Conservation (phyloP, 2,888 invertebrate species). For the Julus scandinavius region DNA sequence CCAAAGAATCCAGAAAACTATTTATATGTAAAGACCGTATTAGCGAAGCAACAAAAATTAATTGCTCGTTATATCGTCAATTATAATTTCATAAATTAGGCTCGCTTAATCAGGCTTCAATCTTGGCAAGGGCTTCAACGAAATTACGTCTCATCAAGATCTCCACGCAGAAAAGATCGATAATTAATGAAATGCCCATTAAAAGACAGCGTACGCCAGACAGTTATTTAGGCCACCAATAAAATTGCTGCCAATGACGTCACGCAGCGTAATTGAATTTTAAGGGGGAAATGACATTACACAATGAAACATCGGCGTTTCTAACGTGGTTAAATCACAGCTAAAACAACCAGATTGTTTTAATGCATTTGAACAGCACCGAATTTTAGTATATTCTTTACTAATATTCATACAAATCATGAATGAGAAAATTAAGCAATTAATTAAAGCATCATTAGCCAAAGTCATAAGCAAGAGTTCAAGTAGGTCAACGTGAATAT, state of each 20-base stretch:
- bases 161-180: neutral
- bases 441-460: neutral
- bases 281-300: conserved; percentile 18
- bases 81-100: conserved; percentile 41
- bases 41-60: neutral
- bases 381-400: too few relatives aligned
- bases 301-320: conserved; percentile 15
- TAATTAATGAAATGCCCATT: conserved; percentile 10
- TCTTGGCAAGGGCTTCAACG: neutral
- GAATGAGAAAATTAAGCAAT: neutral
- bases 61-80: conserved; percentile 19
- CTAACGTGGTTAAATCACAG: neutral
- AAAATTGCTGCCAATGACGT: conserved; percentile 8
- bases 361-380: neutral
- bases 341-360: neutral
- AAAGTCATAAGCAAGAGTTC: neutral
- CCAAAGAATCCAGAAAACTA: neutral
- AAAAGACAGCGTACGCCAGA: neutral
- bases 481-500: conserved; percentile 1
- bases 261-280: conserved; percentile 1
- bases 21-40: neutral
- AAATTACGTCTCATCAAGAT: conserved; percentile 23
- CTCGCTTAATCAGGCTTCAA: neutral
- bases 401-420: neutral
- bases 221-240: conserved; percentile 36